These are phyloP conservation scores for Patella ulyssiponensis DNA, from an alignment of 2,888 invertebrate species.

Conservation along the genomic window DNA sequence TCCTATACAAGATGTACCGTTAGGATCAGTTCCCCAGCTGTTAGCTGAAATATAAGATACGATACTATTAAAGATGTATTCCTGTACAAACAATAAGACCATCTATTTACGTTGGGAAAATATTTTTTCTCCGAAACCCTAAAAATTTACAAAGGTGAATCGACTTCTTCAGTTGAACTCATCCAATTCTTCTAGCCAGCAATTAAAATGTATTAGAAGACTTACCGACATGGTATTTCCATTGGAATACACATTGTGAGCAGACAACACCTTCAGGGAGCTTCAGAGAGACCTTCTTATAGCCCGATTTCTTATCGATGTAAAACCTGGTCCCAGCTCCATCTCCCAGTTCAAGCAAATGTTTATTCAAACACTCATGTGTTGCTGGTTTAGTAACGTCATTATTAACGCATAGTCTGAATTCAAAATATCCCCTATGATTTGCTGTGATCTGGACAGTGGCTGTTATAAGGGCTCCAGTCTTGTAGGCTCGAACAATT, in stretches of 20 bases:
- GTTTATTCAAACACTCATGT: constrained; percentile 40
- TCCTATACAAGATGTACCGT: constrained; percentile 45
- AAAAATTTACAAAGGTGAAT: no score
- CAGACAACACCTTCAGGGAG: constrained; percentile 39
- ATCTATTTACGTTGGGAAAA: no score
- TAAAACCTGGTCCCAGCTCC: constrained; percentile 18
- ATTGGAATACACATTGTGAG: constrained; percentile 45
- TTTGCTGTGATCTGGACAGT: constrained; percentile 60
- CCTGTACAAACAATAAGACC: no score
- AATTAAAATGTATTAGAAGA: no score
- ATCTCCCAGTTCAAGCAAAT: constrained; percentile 33
- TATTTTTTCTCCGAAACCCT: no score
- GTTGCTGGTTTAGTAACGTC: constrained; percentile 40
- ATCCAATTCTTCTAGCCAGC: no score
- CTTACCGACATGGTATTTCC: constrained; percentile 50
- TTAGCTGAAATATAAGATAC: constrained; percentile 34
- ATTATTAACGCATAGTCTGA: constrained; percentile 56
- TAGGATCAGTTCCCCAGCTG: constrained; percentile 45
- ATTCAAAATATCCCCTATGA: constrained; percentile 66
- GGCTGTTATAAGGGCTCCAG: constrained; percentile 54
- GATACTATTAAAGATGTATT: no score
- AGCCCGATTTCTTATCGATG: background rate
- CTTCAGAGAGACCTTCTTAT: constrained; percentile 15
- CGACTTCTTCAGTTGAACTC: no score
- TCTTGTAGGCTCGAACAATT: constrained; percentile 51